Conservation (phyloP, 2,888 invertebrate genomes). For the Dendrolimus houi region DNA sequence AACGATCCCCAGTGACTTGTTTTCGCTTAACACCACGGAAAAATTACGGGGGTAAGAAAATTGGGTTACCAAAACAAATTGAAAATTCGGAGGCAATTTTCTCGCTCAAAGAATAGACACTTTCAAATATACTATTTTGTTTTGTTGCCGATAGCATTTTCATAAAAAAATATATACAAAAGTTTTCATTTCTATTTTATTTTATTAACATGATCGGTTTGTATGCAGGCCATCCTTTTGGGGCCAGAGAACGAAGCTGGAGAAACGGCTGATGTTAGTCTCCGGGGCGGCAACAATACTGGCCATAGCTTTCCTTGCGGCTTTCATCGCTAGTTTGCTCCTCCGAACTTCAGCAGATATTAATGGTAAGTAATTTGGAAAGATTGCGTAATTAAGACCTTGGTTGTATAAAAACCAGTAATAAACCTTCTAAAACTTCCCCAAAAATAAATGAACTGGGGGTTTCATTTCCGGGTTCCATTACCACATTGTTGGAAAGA, state of each 20-base stretch:
- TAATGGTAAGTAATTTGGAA: conserved; percentile 31
- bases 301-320: conserved; percentile 53
- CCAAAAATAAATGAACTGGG: no score
- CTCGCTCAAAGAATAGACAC: conserved; percentile 50
- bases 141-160: background rate
- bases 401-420: no score
- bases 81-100: conserved; percentile 66
- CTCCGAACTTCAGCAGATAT: conserved; percentile 29
- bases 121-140: conserved; percentile 20
- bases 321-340: conserved; percentile 48
- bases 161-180: background rate
- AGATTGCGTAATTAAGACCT: no score
- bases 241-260: conserved; percentile 54
- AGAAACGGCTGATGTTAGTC: conserved; percentile 48
- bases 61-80: conserved; percentile 64
- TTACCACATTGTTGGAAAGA: no score
- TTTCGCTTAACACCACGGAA: conserved; percentile 52
- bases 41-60: conserved; percentile 54
- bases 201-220: background rate
- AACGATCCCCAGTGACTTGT: conserved; percentile 37
- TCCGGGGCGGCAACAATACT: conserved; percentile 38
- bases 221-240: conserved; percentile 52
- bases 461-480: no score
- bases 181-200: no score
- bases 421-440: no score